Conservation (phyloP, 2,888 invertebrate genomes). For the Cepaea hortensis region DNA sequence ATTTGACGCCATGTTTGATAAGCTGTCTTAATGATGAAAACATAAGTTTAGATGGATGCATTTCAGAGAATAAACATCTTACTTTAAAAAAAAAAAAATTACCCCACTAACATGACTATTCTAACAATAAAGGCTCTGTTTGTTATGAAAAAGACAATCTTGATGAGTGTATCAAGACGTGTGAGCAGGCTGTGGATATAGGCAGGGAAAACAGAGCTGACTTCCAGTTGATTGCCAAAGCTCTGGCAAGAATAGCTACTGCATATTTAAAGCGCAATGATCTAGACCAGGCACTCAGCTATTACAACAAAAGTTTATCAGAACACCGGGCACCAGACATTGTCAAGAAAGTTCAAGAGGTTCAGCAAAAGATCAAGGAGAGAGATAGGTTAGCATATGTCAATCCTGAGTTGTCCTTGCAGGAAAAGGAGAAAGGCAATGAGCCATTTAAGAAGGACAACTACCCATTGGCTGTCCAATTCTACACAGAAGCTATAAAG, state of each 20-base stretch:
- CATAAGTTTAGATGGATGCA: no score
- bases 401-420: no score
- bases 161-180: slow-evolving; percentile 92
- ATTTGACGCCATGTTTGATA: no score
- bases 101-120: no score
- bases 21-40: no score
- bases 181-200: slow-evolving; percentile 94
- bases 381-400: no score
- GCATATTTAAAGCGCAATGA: slow-evolving; percentile 92
- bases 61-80: no score
- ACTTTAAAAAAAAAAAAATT: no score
- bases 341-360: slow-evolving; percentile 81
- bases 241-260: slow-evolving; percentile 94
- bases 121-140: no score
- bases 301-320: slow-evolving; percentile 96
- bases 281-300: slow-evolving; percentile 89
- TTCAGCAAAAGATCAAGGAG: no score
- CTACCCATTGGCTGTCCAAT: slow-evolving; percentile 95
- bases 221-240: slow-evolving; percentile 97
- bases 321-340: slow-evolving; percentile 97
- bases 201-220: slow-evolving; percentile 98
- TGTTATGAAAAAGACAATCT: slow-evolving; percentile 95
- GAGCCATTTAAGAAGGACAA: no score
- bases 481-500: slow-evolving; percentile 96
- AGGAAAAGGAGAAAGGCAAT: no score